Evolutionary conservation across 2,888 invertebrate genomes (phyloP), one percentile per base, ranked within the genome.

Genomic region (Proisotoma minuta): DNA sequence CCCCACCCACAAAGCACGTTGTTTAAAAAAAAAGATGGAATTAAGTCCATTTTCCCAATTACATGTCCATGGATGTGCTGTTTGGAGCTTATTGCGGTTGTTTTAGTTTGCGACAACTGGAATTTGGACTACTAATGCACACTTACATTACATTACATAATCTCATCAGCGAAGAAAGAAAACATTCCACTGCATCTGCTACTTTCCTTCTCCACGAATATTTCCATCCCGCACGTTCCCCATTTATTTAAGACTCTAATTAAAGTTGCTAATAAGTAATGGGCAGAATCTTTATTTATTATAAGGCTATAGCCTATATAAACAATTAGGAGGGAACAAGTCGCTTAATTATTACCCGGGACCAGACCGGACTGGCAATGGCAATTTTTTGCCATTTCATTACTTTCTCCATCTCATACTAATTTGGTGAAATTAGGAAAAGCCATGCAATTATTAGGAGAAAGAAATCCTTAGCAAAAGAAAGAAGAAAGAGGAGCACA

Each of bases 191-290:
- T n/a, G n/a, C n/a, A n/a, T n/a, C n/a, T n/a, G n/a, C 8, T 34
- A 10, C 34, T 15, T 34, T 15, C 34, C 8, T 34, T 34, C 34
- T 34, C 34, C 15, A 15, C 8, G 34, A 34, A 34, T 10, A 34
- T 34, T 10, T 34, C 15, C 15, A 23, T 39, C n/a, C 39, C 54
- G 39, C 54, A 39, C 39, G 29, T 54, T 39, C 3, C 18, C 54
- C 34, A 54, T 54, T 54, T 39, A 34, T 34, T 29, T 39, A 26
- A 18, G 52, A 28, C 3, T 49, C 63, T 64, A 64, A 64, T 64
- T 64, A 64, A 64, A 64, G 51, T 64, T 54, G 26, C 57, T 64
- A 64, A 64, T 64, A 64, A 64, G 60, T 64, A 64, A 64, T 64
- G 60, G 63, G 43, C 63, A 28, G 54, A 39, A 54, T 54, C 54